phyloP scores from a whole-genome alignment of 2,113 vertebrate genomes.

The Lasiurus cinereus region DNA sequence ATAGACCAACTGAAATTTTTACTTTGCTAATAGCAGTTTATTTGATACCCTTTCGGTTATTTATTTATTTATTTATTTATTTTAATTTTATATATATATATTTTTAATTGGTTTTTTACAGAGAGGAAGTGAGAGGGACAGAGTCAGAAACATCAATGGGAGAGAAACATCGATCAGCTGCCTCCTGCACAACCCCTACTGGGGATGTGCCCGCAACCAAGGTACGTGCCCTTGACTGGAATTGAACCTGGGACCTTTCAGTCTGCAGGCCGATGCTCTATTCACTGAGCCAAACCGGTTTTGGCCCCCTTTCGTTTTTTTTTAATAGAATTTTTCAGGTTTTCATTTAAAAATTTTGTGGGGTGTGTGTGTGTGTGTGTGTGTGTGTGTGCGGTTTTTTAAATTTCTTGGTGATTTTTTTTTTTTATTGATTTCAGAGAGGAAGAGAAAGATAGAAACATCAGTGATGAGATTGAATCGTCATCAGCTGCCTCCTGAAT shows the following conservation, averaged over 20 bases:
- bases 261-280: too few relatives aligned
- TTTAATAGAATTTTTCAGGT: neutral
- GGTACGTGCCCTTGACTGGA: too few relatives aligned
- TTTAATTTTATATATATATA: too few relatives aligned
- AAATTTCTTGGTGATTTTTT: neutral
- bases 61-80: too few relatives aligned
- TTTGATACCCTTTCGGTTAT: neutral
- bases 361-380: neutral
- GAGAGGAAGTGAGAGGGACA: too few relatives aligned
- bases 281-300: too few relatives aligned
- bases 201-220: too few relatives aligned
- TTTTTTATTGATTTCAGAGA: neutral
- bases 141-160: too few relatives aligned
- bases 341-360: neutral
- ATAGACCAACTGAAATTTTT: neutral
- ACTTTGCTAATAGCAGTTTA: constrained; percentile 14
- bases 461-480: neutral
- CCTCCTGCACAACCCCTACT: too few relatives aligned
- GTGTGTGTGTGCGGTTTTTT: neutral
- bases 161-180: too few relatives aligned
- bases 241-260: too few relatives aligned
- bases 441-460: neutral
- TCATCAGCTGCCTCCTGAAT: neutral
- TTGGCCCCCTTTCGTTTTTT: neutral
- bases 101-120: too few relatives aligned